A percentile compares a stretch with the other conserved stretches of the same genome.
Evolutionary conservation across 2,113 vertebrate genomes (phyloP).

Genomic region (Phasianus colchicus): DNA sequence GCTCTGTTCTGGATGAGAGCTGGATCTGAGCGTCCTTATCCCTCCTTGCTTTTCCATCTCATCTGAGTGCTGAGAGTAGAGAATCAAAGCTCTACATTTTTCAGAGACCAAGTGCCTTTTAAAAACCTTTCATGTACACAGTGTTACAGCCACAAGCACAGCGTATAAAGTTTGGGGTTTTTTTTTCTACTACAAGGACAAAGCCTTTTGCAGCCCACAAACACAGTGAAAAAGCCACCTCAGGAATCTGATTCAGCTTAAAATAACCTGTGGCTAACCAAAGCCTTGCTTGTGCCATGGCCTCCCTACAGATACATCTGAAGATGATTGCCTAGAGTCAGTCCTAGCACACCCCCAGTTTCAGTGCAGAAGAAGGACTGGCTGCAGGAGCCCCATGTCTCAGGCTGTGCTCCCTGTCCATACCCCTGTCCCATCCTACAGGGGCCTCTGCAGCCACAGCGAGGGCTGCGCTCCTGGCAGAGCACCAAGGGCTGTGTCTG

Average conservation of each 20-base stretch:
- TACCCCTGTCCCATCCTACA: fast-evolving
- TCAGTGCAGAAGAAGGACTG: neutral
- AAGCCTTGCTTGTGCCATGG: neutral
- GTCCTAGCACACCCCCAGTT: neutral
- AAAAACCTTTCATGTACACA: neutral
- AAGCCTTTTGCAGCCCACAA: neutral
- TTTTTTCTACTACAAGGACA: neutral
- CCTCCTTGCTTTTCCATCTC: neutral
- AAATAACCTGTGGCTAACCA: neutral
- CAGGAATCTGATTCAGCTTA: neutral
- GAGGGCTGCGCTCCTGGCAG: neutral
- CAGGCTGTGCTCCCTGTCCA: fast-evolving
- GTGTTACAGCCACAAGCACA: neutral
- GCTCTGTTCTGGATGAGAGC: neutral
- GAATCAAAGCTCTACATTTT: neutral
- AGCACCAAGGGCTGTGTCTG: fast-evolving
- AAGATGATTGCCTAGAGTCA: neutral
- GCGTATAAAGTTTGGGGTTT: neutral
- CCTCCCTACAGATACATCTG: fast-evolving
- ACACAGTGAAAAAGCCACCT: neutral
- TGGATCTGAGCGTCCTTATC: neutral
- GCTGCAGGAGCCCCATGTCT: neutral
- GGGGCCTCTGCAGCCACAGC: fast-evolving
- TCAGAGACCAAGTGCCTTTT: neutral
- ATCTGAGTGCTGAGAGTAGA: neutral